Conservation (phyloP, 1,140 invertebrate genomes). For the Cyphomyrmex costatus region DNA sequence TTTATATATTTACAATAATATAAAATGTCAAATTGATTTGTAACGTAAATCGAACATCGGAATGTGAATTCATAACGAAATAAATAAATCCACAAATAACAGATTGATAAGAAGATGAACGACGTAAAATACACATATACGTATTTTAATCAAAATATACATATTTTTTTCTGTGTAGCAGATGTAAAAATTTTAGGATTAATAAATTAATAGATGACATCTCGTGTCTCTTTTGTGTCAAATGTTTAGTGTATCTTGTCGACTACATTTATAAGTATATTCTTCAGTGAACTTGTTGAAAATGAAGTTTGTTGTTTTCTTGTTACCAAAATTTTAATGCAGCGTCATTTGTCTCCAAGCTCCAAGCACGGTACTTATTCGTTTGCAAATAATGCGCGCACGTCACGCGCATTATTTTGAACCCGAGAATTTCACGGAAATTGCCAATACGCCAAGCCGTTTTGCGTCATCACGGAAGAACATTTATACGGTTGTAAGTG, state of each 20-base stretch:
- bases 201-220: no score
- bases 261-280: neutral
- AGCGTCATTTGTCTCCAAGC: neutral
- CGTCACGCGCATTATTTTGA: slow-evolving; percentile 10
- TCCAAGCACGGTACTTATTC: slow-evolving; percentile 1
- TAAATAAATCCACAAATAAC: no score
- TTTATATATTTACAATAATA: no score
- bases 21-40: no score
- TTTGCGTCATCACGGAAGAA: slow-evolving; percentile 35
- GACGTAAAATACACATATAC: neutral
- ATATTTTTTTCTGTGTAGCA: no score
- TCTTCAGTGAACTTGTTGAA: neutral
- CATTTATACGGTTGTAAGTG: slow-evolving; percentile 41
- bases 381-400: neutral
- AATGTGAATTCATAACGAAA: no score
- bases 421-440: slow-evolving; percentile 26
- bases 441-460: slow-evolving; percentile 14
- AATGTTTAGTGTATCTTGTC: neutral
- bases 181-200: no score
- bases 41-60: no score
- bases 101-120: neutral
- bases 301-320: neutral
- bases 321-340: neutral
- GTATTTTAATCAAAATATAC: no score
- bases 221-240: neutral